Evolutionary conservation across 1,140 invertebrate genomes (phyloP).

Genomic region (Zeugodacus cucurbitae): DNA sequence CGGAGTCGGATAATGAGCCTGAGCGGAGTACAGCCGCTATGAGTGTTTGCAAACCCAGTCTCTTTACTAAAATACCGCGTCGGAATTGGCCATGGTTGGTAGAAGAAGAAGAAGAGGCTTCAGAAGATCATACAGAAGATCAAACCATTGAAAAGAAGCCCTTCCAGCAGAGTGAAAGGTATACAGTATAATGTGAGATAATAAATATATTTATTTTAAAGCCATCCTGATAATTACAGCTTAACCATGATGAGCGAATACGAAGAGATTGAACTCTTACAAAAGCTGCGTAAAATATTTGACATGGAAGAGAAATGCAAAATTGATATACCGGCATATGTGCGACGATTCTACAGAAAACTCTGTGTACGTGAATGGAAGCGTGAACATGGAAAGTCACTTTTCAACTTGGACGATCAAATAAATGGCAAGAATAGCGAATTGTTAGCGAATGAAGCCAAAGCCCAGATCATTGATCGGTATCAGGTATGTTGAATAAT

Average conservation of each 20-base stretch:
- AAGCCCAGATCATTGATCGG: constrained; percentile 66
- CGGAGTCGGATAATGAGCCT: neutral
- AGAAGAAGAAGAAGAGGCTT: constrained; percentile 32
- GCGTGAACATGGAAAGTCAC: constrained; percentile 69
- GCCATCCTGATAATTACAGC: constrained; percentile 50
- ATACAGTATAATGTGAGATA: neutral
- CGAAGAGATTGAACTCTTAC: constrained; percentile 71
- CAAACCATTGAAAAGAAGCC: neutral
- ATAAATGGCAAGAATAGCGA: constrained; percentile 47
- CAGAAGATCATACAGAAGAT: constrained; percentile 35
- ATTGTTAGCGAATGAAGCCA: constrained; percentile 42
- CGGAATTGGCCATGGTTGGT: constrained; percentile 60
- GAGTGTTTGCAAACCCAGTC: constrained; percentile 54
- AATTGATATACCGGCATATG: constrained; percentile 58
- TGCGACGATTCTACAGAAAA: constrained; percentile 71
- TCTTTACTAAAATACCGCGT: constrained; percentile 53
- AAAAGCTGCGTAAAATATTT: constrained; percentile 62
- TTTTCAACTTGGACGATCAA: constrained; percentile 71
- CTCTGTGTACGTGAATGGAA: constrained; percentile 73
- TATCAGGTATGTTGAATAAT: constrained; percentile 53
- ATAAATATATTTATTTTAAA: neutral
- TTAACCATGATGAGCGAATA: constrained; percentile 69
- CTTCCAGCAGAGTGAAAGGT: neutral
- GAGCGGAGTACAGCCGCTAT: neutral
- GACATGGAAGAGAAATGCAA: constrained; percentile 47